Conservation (phyloP, 2,113 vertebrate species). For the Rhabdomys dilectus region DNA sequence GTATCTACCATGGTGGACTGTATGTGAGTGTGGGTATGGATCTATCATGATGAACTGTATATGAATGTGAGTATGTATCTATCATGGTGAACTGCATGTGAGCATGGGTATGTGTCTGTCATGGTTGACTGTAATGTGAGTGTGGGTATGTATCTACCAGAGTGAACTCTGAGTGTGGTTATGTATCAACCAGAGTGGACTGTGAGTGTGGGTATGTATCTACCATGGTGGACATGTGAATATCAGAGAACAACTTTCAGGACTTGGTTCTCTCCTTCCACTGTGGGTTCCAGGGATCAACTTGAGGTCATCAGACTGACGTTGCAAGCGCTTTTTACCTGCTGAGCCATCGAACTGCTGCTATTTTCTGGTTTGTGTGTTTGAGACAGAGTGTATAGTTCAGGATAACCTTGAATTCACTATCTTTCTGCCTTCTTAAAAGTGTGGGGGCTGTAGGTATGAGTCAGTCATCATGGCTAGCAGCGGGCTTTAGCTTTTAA, state of each 20-base stretch:
- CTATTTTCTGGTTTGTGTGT: background rate
- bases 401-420: background rate
- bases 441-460: background rate
- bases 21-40: too few species aligned
- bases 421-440: background rate
- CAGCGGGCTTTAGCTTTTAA: background rate
- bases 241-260: background rate
- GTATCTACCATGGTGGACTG: too few species aligned
- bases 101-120: background rate
- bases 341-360: too few species aligned
- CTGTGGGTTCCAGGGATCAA: background rate
- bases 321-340: background rate
- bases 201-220: background rate
- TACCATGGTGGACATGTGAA: too few species aligned
- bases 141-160: background rate
- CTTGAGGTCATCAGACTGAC: background rate
- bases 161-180: background rate
- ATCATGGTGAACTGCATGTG: background rate
- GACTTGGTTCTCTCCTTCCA: background rate
- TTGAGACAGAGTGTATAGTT: background rate
- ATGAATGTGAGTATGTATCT: background rate
- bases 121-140: too few species aligned
- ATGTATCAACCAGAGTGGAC: too few species aligned
- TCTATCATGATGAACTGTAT: background rate
- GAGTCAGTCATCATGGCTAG: background rate